Evolutionary conservation across 2,888 invertebrate genomes (phyloP), one percentile per base, ranked within the genome.

Genomic region (Andrena praecox): DNA sequence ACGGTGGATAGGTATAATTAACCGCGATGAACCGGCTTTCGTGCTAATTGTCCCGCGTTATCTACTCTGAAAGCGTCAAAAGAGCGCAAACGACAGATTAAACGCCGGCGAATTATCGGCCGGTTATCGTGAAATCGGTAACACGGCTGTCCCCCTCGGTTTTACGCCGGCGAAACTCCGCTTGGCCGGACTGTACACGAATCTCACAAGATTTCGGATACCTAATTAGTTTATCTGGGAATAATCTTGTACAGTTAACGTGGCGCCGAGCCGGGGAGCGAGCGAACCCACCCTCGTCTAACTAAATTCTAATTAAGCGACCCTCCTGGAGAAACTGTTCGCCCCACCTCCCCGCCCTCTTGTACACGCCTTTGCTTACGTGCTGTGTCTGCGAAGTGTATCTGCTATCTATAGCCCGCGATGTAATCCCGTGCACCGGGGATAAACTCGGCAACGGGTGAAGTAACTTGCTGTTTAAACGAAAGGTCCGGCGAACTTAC

Each of bases 221-320:
- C 84, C 90, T 90, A 91, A 91, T 91, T 91, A 90, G 90, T 91
- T 91, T 89, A 90, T 90, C 90, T 87, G 87, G 83, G 89, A 90
- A 91, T 91, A 90, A 91, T 91, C 88, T 90, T 86, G 87, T 85
- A 88, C 89, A 85, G 88, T 91, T 91, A 90, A 90, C 87, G 89
- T 86, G 82, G 84, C 85, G 78, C 71, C 78, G 56, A 75, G 54
- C 33, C n/a, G 54, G 24, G 35, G 70, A 78, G 83, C 67, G 84
- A 54, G 84, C 74, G 64, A 72, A 77, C 67, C 78, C 80, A 82
- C 85, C 87, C 85, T 86, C 84, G 86, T 88, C 89, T 87, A 90
- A 91, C 91, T 91, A 91, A 90, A 90, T 90, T 88, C 90, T 91
- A 91, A 91, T 91, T 91, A 91, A 91, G 87, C 89, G 90, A 89